Conservation (phyloP, 2,888 invertebrate genomes). For the Microchrysa polita region DNA sequence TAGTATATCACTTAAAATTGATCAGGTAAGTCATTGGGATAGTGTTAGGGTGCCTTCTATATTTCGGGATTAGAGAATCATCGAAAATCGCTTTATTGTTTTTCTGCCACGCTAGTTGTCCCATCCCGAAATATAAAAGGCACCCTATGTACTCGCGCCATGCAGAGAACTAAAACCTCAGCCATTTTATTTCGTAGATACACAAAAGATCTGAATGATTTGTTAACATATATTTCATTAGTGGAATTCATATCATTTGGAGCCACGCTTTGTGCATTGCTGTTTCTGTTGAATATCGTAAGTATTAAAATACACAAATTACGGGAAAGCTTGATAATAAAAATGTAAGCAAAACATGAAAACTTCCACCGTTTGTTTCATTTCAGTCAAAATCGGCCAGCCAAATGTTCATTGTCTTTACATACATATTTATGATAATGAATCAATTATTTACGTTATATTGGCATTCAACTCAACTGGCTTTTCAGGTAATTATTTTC, state of each 20-base stretch:
- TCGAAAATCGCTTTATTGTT: too few relatives aligned
- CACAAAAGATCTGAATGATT: slow-evolving; percentile 54
- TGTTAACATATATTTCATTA: slow-evolving; percentile 59
- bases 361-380: too few relatives aligned
- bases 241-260: slow-evolving; percentile 61
- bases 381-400: slow-evolving; percentile 33
- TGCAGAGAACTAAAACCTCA: too few relatives aligned
- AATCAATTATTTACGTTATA: slow-evolving; percentile 58
- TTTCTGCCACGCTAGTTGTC: too few relatives aligned
- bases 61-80: not conserved
- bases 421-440: slow-evolving; percentile 45
- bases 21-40: slow-evolving; percentile 43
- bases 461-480: slow-evolving; percentile 60
- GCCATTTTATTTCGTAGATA: slow-evolving; percentile 10
- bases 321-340: too few relatives aligned
- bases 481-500: slow-evolving; percentile 55
- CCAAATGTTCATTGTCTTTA: slow-evolving; percentile 39
- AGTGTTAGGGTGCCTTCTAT: too few relatives aligned
- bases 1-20: slow-evolving; percentile 43
- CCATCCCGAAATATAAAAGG: too few relatives aligned
- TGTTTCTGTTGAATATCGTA: slow-evolving; percentile 61
- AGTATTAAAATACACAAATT: too few relatives aligned
- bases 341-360: too few relatives aligned
- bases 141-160: too few relatives aligned
- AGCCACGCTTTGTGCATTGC: slow-evolving; percentile 59